Conservation (phyloP, 2,797 vertebrate species). For the Nannoperca obscura region DNA sequence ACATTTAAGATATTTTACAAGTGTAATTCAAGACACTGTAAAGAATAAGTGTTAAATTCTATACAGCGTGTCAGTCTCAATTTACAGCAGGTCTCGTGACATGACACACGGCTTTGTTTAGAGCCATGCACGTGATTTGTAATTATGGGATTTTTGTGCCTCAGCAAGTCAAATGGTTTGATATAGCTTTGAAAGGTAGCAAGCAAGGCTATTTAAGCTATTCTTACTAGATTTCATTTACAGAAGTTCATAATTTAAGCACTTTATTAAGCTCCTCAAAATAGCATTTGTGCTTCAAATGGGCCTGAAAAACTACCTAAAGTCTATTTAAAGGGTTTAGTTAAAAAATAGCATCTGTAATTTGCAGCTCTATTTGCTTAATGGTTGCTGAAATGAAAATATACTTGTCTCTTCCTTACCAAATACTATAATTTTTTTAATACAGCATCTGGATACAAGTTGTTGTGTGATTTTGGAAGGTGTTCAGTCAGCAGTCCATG, state of each 20-base stretch:
- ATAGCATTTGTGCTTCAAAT: constrained; percentile 34
- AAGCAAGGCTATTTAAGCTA: constrained; percentile 1
- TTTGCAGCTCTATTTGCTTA: constrained; percentile 13
- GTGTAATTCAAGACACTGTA: constrained; percentile 67
- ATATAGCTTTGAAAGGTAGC: constrained; percentile 26
- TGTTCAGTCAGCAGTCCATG: constrained; percentile 53
- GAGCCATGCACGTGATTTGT: constrained; percentile 5
- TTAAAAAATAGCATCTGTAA: constrained; percentile 36
- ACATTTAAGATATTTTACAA: constrained; percentile 75
- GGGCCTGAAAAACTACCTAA: neutral
- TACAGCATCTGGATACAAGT: constrained; percentile 47
- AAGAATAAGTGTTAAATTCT: constrained; percentile 64
- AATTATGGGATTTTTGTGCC: constrained; percentile 22
- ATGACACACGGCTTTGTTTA: constrained; percentile 33
- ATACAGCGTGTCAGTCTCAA: constrained; percentile 44
- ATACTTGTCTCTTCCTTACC: constrained; percentile 5
- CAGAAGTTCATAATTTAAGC: constrained; percentile 12
- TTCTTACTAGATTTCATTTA: constrained; percentile 13
- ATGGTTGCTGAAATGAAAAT: constrained; percentile 26
- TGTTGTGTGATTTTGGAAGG: constrained; percentile 60
- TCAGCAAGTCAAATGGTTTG: constrained; percentile 29
- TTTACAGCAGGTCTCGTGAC: constrained; percentile 37
- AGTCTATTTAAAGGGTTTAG: neutral
- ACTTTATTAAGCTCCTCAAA: neutral
- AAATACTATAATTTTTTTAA: constrained; percentile 39